Base-by-base conservation (phyloP, 1,140 invertebrate species). In the Drosophila pseudoananassae region DNA sequence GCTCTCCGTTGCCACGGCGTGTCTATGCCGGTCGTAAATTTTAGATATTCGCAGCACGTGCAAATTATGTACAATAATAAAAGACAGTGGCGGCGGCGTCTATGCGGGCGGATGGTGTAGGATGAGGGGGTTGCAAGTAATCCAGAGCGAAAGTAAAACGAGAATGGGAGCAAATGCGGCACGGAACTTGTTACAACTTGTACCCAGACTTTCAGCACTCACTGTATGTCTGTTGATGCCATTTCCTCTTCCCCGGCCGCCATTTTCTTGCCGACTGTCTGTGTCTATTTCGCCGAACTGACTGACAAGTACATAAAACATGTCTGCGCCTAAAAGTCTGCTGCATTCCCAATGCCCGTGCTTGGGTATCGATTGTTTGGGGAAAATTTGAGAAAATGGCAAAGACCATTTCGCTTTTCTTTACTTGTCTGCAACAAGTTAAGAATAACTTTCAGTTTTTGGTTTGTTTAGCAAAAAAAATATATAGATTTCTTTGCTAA, bases 41-140 rank as follows among this genome's bases (percentile, higher is more conserved):
- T 88, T 80, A 88, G 83, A 89, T 79, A 88, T 88, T 88, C 83
- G 76, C 72, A 88, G 83, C 83, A 88, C 83, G 83, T 88, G 83
- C 83, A 89, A 89, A 89, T 88, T 88, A 89, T 88, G 83, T 87
- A 87, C 83, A 87, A 87, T 88, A 88, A 79, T 87, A 87, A 78
- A 85, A 65, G 49, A 36, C 47, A 17, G 40, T 49, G 29, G 60
- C 64, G 12, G 49, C 8, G 12, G 50, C 25, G 6, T 27, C 25
- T 27, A 27, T 27, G 40, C 43, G 45, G 20, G 63, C 23, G 29
- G 47, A 59, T 6, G 49, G n/a, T 3, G 40, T 40, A 20, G 45
- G 20, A 40, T 23, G 40, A 46, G 40, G 5, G n/a, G 14, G 40
- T 43, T 36, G 33, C 9, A 7, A 63, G 23, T 66, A 66, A 66